Conservation (phyloP, 2,888 invertebrate genomes). For the Parnassius smintheus region DNA sequence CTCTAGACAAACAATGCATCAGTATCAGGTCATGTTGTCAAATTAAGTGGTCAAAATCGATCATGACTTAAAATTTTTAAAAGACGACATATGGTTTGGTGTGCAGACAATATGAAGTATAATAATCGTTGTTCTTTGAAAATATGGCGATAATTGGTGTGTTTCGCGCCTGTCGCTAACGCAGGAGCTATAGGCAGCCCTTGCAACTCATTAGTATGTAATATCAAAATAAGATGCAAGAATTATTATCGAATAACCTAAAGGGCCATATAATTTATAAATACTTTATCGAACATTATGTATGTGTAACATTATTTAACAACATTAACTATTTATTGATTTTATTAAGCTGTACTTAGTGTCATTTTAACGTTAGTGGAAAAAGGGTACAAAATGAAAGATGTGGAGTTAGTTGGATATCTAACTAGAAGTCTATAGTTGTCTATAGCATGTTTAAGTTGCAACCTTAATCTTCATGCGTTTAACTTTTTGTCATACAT, state of each 20-base stretch:
- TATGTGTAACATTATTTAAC: constrained; percentile 4
- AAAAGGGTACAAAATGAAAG: neutral
- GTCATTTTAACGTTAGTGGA: constrained; percentile 9
- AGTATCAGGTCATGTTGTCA: constrained; percentile 11
- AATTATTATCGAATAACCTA: no score
- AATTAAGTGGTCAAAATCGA: constrained; percentile 12
- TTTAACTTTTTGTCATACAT: no score
- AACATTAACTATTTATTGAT: constrained; percentile 17
- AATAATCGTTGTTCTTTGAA: constrained; percentile 5
- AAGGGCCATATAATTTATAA: no score
- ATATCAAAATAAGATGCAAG: no score
- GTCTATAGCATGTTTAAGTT: no score
- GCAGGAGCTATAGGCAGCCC: neutral
- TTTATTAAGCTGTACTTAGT: constrained; percentile 17
- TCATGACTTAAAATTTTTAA: constrained; percentile 12
- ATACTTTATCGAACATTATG: no score
- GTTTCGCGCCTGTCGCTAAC: constrained; percentile 16
- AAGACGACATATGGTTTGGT: neutral
- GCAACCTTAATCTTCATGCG: no score
- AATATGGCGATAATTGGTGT: constrained; percentile 18
- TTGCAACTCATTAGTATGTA: neutral
- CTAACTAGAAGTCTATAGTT: no score
- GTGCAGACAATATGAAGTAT: constrained; percentile 1
- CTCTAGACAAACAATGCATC: constrained; percentile 27
- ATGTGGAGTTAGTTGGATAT: neutral